phyloP scores from a whole-genome alignment of 2,113 vertebrate genomes.

The Suncus etruscus region DNA sequence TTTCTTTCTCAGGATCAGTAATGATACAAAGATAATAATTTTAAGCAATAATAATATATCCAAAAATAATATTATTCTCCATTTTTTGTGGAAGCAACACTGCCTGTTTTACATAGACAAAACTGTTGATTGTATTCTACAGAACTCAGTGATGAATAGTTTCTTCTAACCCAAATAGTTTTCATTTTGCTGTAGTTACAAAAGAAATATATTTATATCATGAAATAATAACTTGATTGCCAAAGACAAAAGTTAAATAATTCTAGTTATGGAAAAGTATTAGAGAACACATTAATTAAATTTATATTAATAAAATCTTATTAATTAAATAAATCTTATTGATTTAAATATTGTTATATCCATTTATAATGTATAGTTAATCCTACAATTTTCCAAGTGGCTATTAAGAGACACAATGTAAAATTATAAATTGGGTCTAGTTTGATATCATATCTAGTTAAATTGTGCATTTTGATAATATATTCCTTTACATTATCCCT shows the following conservation, averaged over 20 bases:
- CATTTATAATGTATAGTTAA: neutral
- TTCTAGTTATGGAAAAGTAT: neutral
- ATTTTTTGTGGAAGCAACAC: neutral
- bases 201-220: neutral
- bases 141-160: neutral
- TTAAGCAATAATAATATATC: neutral
- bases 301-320: too few species aligned
- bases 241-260: neutral
- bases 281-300: neutral
- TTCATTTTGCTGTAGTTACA: neutral
- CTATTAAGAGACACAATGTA: neutral
- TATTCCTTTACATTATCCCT: too few species aligned
- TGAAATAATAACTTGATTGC: neutral
- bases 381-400: neutral
- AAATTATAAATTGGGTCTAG: neutral
- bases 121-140: neutral
- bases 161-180: neutral
- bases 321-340: neutral
- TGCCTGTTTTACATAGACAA: neutral
- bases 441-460: neutral
- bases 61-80: neutral
- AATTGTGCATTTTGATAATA: neutral
- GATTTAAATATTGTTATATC: neutral
- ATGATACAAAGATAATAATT: slow-evolving; percentile 5
- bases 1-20: neutral